phyloP scores from a whole-genome alignment of 1,140 invertebrate genomes.

The Drosophila santomea region DNA sequence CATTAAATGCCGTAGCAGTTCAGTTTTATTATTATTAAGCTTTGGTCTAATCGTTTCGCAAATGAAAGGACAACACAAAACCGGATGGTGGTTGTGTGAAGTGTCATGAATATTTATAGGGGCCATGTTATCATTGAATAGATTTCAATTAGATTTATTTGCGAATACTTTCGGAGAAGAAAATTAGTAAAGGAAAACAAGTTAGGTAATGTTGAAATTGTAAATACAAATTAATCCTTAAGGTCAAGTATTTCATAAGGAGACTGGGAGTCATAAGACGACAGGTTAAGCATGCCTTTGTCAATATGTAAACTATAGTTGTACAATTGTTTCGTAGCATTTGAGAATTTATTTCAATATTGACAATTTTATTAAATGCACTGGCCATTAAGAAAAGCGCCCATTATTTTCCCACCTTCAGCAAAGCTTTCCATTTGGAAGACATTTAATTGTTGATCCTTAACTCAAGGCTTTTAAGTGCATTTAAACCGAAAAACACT shows the following conservation, averaged over 20 bases:
- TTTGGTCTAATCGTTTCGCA: conserved; percentile 21
- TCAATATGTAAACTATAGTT: neutral
- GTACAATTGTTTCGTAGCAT: neutral
- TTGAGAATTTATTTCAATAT: conserved; percentile 17
- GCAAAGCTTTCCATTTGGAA: conserved; percentile 19
- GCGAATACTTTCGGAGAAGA: conserved; percentile 10
- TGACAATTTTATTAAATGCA: conserved; percentile 35
- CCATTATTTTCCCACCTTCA: neutral
- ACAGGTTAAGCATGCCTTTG: too few species aligned
- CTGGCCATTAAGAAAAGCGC: neutral
- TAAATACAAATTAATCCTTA: conserved; percentile 5
- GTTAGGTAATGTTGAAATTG: neutral
- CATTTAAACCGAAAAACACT: conserved; percentile 48
- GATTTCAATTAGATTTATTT: conserved; percentile 56
- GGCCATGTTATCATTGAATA: conserved; percentile 41
- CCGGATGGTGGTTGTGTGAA: conserved; percentile 1
- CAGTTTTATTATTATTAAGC: conserved; percentile 51
- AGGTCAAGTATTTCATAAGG: neutral
- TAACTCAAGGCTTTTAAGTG: conserved; percentile 41
- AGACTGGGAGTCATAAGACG: neutral
- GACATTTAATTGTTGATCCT: conserved; percentile 33
- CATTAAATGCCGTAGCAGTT: conserved; percentile 22
- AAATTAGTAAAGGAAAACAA: conserved; percentile 8
- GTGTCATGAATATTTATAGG: conserved; percentile 42
- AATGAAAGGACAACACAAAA: conserved; percentile 51